Base-by-base conservation (phyloP, 2,888 invertebrate genomes). In the Ormyrus labotus region DNA sequence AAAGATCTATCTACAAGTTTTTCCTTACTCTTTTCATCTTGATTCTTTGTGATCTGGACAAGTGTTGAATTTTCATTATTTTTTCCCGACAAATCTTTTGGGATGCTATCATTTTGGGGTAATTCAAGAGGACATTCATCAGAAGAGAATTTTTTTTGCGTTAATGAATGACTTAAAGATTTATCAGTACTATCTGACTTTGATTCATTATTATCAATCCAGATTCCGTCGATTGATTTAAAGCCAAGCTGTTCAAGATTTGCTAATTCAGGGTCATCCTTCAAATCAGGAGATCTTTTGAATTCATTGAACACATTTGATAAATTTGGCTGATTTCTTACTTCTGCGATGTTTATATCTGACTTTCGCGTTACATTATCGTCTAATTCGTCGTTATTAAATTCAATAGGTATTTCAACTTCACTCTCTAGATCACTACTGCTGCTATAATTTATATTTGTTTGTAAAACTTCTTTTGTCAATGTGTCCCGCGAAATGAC, bases 351-450 rank as follows among this genome's bases (percentile, higher is more conserved):
- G 51, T 48, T 13, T 8, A 81, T 55, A 47, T 81, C 78, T 9
- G 72, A 71, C 19, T 63, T 70, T 51, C 78, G 75, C n/a, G 8
- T 5, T 13, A 13, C 34, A 64, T 73, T 68, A 11, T 78, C 65
- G 34, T 82, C 82, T 61, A 34, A 34, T 34, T 82, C 74, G 5
- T 80, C 82, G 11, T 45, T 34, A 9, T 70, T 58, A 13, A 69
- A 77, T 9, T 47, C 73, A 13, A 82, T 55, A 0, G 79, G 73
- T 58, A 82, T 57, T 67, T 82, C 80, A 5, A 82, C 64, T 9
- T 82, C 80, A 51, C 79, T 82, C 9, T 82, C 80, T 19, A 65
- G 7, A 63, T 82, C 71, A 50, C 80, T 80, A 47, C 63, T 60
- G 34, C 80, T 60, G 34, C 80, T 80, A 48, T 50, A 68, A 51